Conservation (phyloP, 2,113 vertebrate species). For the Phoenicopterus ruber region DNA sequence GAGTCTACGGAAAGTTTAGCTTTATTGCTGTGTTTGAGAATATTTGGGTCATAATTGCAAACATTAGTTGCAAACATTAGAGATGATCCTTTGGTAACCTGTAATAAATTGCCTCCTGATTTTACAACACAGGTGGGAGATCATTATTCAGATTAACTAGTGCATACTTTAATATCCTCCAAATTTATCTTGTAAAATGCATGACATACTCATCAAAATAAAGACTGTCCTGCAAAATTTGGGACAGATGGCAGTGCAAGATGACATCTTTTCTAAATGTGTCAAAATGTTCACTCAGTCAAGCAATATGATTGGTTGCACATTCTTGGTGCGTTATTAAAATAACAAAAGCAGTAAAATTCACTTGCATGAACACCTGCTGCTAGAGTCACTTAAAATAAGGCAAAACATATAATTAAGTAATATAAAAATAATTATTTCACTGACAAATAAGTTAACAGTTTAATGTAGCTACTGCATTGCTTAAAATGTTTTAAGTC, state of each 20-base stretch:
- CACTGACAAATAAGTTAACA: background rate
- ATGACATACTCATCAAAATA: constrained; percentile 54
- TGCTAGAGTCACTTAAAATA: constrained; percentile 30
- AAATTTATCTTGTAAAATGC: constrained; percentile 23
- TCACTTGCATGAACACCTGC: constrained; percentile 54
- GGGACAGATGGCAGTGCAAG: constrained; percentile 65
- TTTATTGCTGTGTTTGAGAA: background rate
- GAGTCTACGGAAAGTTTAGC: background rate
- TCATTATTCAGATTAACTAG: constrained; percentile 8
- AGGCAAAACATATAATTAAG: constrained; percentile 40
- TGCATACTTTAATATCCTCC: background rate
- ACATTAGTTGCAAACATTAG: background rate
- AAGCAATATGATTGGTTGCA: constrained; percentile 30
- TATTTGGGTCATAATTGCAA: background rate
- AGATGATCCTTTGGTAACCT: background rate
- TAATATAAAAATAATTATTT: constrained; percentile 22
- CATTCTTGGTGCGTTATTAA: constrained; percentile 47
- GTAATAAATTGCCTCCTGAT: background rate
- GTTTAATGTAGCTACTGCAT: background rate
- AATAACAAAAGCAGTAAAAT: constrained; percentile 60
- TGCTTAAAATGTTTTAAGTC: background rate
- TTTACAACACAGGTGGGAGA: constrained; percentile 8
- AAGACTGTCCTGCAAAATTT: constrained; percentile 65
- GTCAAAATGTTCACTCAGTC: constrained; percentile 56
- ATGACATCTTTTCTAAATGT: constrained; percentile 64